phyloP scores from a whole-genome alignment of 2,113 vertebrate genomes.

The Eubucco bourcierii region DNA sequence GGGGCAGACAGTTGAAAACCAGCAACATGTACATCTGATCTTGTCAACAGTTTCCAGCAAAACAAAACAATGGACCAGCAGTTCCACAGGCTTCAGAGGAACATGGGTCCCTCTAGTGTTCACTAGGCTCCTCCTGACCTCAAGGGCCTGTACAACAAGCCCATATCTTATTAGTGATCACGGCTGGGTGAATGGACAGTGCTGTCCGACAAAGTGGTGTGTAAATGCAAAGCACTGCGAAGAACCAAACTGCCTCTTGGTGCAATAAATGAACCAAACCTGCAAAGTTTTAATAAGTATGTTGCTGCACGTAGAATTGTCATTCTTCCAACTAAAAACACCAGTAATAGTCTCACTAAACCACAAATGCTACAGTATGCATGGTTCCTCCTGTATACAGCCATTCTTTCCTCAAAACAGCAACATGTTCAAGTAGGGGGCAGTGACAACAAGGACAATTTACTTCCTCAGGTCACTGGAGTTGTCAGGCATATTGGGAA shows the following conservation, averaged over 20 bases:
- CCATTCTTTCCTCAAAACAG: not conserved
- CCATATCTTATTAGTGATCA: fast-evolving
- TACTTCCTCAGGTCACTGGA: not conserved
- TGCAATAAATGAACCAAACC: not conserved
- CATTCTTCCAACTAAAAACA: not conserved
- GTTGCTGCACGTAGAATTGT: not conserved
- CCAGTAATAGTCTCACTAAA: not conserved
- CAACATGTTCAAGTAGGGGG: not conserved
- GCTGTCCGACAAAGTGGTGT: not conserved
- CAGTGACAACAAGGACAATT: not conserved
- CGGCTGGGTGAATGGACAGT: fast-evolving
- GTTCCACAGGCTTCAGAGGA: not conserved
- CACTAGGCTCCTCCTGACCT: fast-evolving
- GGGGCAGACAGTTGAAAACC: not conserved
- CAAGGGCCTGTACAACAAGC: fast-evolving
- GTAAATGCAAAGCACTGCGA: not conserved
- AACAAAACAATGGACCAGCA: not conserved
- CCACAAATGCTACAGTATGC: not conserved
- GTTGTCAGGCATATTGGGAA: not conserved
- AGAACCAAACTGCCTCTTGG: not conserved
- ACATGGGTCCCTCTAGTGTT: not conserved
- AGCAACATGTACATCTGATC: not conserved
- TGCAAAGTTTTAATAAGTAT: not conserved
- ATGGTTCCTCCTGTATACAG: not conserved
- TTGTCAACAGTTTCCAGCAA: not conserved